Percentiles rank a stretch among this genome's conserved stretches.
Conservation (phyloP, 2,113 vertebrate genomes). For the Elachura formosa region DNA sequence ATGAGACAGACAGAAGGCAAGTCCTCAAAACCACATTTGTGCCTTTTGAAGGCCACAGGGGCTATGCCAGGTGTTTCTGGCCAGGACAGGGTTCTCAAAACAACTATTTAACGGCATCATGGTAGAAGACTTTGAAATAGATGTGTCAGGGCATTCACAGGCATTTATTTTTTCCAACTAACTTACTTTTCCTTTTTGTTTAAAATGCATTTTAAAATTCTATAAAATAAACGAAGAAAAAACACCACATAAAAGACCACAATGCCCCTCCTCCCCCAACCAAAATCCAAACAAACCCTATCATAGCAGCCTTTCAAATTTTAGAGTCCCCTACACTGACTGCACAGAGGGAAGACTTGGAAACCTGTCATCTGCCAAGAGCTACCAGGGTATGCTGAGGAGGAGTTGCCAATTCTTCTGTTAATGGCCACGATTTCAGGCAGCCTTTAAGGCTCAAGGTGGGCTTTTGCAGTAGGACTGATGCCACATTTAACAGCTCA, state of each 20-base stretch:
- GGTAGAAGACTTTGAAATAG: background rate
- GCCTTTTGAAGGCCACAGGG: background rate
- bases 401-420: background rate
- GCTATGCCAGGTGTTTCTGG: background rate
- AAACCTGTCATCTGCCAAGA: background rate
- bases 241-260: background rate
- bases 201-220: background rate
- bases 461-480: background rate
- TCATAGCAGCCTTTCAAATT: rapidly evolving
- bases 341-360: background rate
- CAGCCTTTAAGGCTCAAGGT: background rate
- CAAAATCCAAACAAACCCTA: background rate
- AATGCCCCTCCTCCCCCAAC: rapidly evolving
- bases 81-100: background rate
- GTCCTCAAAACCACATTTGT: background rate
- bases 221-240: background rate
- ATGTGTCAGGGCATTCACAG: background rate
- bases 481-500: rapidly evolving
- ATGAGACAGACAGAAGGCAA: background rate
- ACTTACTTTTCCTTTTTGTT: background rate
- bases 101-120: background rate
- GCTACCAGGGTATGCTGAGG: background rate
- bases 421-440: background rate
- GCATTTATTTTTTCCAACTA: background rate
- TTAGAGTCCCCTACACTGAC: background rate